Base-by-base conservation (phyloP, 2,797 vertebrate genomes). In the Toxotes lorentzi region DNA sequence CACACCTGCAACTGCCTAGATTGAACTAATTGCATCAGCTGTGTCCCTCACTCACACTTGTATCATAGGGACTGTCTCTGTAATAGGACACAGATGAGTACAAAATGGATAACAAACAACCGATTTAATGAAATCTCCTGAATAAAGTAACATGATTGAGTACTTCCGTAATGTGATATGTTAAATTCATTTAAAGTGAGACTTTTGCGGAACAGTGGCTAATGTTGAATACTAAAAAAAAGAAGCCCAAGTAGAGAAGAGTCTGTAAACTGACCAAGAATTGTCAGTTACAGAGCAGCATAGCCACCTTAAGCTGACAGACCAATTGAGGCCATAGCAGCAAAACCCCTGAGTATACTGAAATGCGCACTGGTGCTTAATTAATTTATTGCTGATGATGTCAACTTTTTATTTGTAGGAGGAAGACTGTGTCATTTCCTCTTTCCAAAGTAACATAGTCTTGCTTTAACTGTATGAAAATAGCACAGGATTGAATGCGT, bases 21-120 rank as follows among this genome's bases (percentile, higher is more conserved):
- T 60, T 82, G 73, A 83, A 73, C 64, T 86, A 81, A 85, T 84
- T 82, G 38, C 54, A 47, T 35, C 53, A 23, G 54, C 69, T 82
- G 64, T 14, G 10, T 56, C 75, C 32, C 47, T 80, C 61, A 30
- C 32, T 63, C 38, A 40, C 58, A 50, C 2, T 61, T 61, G 32
- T 13, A 53, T 67, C 35, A 41, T 7, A 57, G 38, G 35, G 11
- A 76, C 61, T 27, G 17, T 67, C 38, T 77, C 21, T 70, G 62
- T 61, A 73, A 66, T 77, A 34, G 38, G 50, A 50, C 2, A 30
- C 34, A 51, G 61, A 71, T 54, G 30, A 82, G 43, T 34, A 47
- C 30, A 11, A 63, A 63, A 54, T 21, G 41, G 7, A 56, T 23
- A 35, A 74, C 48, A 67, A 12, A 38, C 23, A 68, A 59, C 24